Base-by-base conservation (phyloP, 1,140 invertebrate species). In the Ephestia elutella region DNA sequence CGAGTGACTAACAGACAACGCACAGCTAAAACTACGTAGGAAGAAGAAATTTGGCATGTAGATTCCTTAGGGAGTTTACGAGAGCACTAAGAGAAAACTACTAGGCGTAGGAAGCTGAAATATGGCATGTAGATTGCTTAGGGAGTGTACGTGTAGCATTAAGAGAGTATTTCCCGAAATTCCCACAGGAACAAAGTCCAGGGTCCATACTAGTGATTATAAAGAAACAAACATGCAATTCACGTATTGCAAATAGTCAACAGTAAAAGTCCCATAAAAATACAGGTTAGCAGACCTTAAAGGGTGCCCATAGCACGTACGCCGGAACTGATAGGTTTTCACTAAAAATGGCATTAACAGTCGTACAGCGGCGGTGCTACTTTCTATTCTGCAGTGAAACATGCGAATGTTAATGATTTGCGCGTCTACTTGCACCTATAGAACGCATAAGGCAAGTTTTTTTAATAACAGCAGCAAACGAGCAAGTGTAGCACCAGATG, bases 281-380 rank as follows among this genome's bases (percentile, higher is more conserved):
- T 44, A 15, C 38, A 44, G 38, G 38, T 44, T 44, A 44, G 2
- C 38, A 17, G 38, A 17, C 38, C 38, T 44, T 44, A 44, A 44
- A 44, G 38, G 38, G 38, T 44, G 38, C n/a, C 11, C 57, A 59
- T 17, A 48, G 48, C 61, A 62, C 59, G 59, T 62, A 60, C 63
- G 63, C 67, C 71, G 73, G 73, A 71, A 70, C 67, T 13, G 54
- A 60, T 19, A 63, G 38, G 70, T 73, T 76, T 76, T 70, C 68
- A 66, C 70, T 75, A 75, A 78, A 78, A 75, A 71, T 64, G 66
- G 56, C 69, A 78, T 78, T 78, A 69, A 69, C 68, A 78, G 75
- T 78, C 75, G 21, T 11, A 30, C 60, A 63, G 62, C 73, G 70
- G 49, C 71, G 63, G 65, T 68, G 65, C 69, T 54, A 67, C 75